These are phyloP conservation scores for Megalops cyprinoides DNA, from an alignment of 2,797 vertebrate genomes.

Conservation along the genomic window DNA sequence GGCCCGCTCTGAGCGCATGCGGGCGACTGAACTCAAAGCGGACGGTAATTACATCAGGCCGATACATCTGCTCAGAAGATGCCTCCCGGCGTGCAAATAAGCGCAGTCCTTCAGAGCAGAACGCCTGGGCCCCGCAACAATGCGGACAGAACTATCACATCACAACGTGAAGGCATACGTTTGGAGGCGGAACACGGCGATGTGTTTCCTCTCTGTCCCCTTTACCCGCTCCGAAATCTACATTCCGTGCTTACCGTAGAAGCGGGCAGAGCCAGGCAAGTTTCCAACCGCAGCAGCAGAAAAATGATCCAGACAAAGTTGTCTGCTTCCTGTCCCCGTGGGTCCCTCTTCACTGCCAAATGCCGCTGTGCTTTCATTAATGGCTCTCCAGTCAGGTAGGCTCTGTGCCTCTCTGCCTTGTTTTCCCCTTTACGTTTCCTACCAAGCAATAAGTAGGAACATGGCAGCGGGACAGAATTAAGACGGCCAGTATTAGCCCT, in stretches of 20 bases:
- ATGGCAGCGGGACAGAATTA: not conserved
- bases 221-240: not conserved
- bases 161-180: not conserved
- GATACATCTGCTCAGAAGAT: not conserved
- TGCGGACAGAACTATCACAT: not conserved
- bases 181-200: conserved; percentile 1
- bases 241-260: not conserved
- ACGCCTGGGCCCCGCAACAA: not conserved
- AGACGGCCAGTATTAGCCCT: not conserved
- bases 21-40: not conserved
- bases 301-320: not conserved
- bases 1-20: not conserved
- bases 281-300: not conserved
- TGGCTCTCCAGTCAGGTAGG: not conserved
- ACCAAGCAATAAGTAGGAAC: not conserved
- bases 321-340: not conserved
- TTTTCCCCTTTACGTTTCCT: not conserved
- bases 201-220: not conserved
- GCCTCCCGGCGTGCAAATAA: not conserved
- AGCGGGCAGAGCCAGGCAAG: not conserved
- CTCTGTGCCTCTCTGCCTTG: not conserved
- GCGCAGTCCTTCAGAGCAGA: not conserved
- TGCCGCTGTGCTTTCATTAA: not conserved
- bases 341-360: not conserved
- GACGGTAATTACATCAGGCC: not conserved